These are phyloP conservation scores for Neodiprion lecontei DNA, from an alignment of 1,140 invertebrate species.

Conservation along the genomic window DNA sequence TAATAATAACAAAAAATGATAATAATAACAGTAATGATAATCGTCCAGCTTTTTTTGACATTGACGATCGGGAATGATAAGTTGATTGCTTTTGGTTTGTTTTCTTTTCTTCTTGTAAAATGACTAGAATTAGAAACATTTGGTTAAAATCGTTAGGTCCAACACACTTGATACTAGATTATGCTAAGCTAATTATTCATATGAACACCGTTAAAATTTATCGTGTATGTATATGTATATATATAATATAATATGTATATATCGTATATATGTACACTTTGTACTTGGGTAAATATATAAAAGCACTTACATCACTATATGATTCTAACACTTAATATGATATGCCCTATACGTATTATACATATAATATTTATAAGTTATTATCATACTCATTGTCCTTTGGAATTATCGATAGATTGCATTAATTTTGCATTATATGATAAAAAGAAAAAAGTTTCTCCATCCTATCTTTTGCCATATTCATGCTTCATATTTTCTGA, in stretches of 20 bases:
- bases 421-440: too few relatives aligned
- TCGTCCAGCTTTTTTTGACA: not conserved
- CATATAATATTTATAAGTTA: not conserved
- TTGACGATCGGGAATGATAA: not conserved
- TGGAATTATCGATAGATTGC: not conserved
- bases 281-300: constrained; percentile 41
- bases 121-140: constrained; percentile 6
- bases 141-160: not conserved
- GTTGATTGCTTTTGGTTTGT: not conserved
- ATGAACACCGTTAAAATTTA: constrained; percentile 10
- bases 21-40: too few relatives aligned
- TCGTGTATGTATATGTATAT: constrained; percentile 8
- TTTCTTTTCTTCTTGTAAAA: constrained; percentile 1
- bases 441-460: too few relatives aligned
- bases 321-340: not conserved
- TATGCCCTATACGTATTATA: not conserved
- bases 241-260: not conserved
- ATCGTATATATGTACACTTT: constrained; percentile 33
- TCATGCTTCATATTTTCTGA: too few relatives aligned
- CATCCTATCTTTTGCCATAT: too few relatives aligned
- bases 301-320: constrained; percentile 36
- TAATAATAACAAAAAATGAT: not conserved
- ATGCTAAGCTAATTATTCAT: not conserved
- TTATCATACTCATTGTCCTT: not conserved
- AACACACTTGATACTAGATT: constrained; percentile 5